Evolutionary conservation across 1,140 invertebrate species (phyloP).

Genomic region (Drosophila lowei): DNA sequence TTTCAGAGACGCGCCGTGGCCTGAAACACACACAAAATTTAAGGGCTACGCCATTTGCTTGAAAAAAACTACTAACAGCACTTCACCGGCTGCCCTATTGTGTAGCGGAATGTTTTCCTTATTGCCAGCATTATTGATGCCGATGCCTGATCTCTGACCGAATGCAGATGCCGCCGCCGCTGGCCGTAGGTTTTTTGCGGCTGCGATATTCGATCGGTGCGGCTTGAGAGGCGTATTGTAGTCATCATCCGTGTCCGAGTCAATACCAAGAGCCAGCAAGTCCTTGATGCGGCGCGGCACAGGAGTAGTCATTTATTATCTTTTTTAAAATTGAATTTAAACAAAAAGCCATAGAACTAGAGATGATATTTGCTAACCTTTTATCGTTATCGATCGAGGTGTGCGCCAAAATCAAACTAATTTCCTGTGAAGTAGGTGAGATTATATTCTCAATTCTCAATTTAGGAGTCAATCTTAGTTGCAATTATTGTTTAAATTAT

Average conservation of each 20-base stretch:
- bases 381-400: no score
- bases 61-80: no score
- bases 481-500: no score
- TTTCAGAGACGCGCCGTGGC: slow-evolving; percentile 65
- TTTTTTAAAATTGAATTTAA: slow-evolving; percentile 18
- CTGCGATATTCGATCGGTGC: slow-evolving; percentile 4
- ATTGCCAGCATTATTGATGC: neutral
- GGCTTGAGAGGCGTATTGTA: slow-evolving; percentile 58
- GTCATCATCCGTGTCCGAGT: slow-evolving; percentile 75
- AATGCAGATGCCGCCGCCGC: slow-evolving; percentile 5
- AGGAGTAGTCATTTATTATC: slow-evolving; percentile 58
- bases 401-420: no score
- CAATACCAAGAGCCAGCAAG: slow-evolving; percentile 57
- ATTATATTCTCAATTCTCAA: no score
- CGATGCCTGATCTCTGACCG: slow-evolving; percentile 12
- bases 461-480: no score
- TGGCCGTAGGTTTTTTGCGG: neutral
- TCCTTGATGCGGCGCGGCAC: slow-evolving; percentile 73
- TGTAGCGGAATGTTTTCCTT: no score
- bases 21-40: slow-evolving; percentile 32
- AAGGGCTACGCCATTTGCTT: no score
- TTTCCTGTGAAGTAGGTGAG: no score
- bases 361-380: no score
- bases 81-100: no score
- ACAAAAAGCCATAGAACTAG: no score